Conservation (phyloP, 2,113 vertebrate species). For the Gnathonemus longibarbis region DNA sequence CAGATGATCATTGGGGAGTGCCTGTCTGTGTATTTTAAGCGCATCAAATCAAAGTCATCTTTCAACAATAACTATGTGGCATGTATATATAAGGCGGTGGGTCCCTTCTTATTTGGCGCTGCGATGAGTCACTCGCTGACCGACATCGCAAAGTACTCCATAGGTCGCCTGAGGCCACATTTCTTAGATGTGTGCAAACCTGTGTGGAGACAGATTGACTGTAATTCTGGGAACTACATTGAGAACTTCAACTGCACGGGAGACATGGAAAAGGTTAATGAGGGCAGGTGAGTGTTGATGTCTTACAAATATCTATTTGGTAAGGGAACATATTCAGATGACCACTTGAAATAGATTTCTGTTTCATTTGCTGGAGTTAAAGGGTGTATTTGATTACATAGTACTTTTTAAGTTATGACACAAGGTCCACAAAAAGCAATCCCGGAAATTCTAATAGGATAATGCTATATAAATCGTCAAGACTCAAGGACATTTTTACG, state of each 20-base stretch:
- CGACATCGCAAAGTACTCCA: constrained; percentile 95
- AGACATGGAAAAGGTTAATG: constrained; percentile 57
- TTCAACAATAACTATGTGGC: constrained; percentile 79
- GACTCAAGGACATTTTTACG: neutral
- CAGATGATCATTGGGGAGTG: constrained; percentile 89
- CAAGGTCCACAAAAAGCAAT: neutral
- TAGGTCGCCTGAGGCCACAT: constrained; percentile 89
- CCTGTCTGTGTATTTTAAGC: constrained; percentile 75
- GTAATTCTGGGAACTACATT: constrained; percentile 70
- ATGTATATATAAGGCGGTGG: constrained; percentile 82
- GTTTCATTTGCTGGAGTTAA: neutral
- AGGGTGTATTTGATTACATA: neutral
- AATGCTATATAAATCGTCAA: neutral
- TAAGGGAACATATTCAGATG: neutral
- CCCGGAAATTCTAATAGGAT: neutral
- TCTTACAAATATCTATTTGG: neutral
- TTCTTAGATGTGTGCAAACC: constrained; percentile 84
- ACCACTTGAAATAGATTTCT: neutral
- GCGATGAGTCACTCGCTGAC: constrained; percentile 94
- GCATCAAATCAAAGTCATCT: constrained; percentile 81
- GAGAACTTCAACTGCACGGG: constrained; percentile 77
- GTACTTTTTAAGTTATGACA: neutral
- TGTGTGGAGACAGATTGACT: constrained; percentile 74
- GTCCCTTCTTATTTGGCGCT: constrained; percentile 91
- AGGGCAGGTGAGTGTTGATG: constrained; percentile 71